Percentiles rank a stretch among this genome's conserved stretches.
Conservation (phyloP, 2,113 vertebrate species). For the Craseonycteris thonglongyai region DNA sequence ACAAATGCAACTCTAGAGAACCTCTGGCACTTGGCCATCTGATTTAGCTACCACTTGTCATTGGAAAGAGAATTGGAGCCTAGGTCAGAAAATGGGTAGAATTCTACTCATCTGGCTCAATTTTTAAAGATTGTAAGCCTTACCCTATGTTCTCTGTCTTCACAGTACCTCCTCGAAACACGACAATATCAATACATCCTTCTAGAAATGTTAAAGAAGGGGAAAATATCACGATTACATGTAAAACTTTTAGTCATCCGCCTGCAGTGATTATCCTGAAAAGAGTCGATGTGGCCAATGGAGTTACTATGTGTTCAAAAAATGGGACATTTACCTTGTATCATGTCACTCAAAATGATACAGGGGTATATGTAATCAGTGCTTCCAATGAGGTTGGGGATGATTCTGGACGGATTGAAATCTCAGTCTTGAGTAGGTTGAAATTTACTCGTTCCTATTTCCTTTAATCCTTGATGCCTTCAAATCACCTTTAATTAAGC, state of each 20-base stretch:
- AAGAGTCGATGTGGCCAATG: conserved; percentile 47
- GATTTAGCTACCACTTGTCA: neutral
- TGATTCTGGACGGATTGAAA: conserved; percentile 34
- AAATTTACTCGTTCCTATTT: neutral
- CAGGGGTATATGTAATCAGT: neutral
- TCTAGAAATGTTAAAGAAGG: conserved; percentile 63
- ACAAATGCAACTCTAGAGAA: neutral
- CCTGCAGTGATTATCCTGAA: conserved; percentile 56
- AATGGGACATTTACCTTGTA: conserved; percentile 48
- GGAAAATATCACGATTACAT: conserved; percentile 52
- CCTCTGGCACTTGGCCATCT: neutral
- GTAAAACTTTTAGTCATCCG: conserved; percentile 57
- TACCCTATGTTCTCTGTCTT: conserved; percentile 42
- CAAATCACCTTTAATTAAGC: neutral
- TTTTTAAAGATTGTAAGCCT: conserved; percentile 6
- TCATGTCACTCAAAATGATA: conserved; percentile 51
- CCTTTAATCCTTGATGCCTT: neutral
- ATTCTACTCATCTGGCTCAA: neutral
- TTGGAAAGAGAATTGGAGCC: neutral
- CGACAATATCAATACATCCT: conserved; percentile 37
- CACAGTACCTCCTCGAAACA: conserved; percentile 56
- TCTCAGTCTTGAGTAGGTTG: conserved; percentile 51
- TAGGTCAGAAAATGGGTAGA: neutral
- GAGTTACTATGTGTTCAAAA: conserved; percentile 45
- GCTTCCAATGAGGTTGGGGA: conserved; percentile 52